These are phyloP conservation scores for Thymelicus sylvestris DNA, from an alignment of 2,888 invertebrate species.

Conservation along the genomic window DNA sequence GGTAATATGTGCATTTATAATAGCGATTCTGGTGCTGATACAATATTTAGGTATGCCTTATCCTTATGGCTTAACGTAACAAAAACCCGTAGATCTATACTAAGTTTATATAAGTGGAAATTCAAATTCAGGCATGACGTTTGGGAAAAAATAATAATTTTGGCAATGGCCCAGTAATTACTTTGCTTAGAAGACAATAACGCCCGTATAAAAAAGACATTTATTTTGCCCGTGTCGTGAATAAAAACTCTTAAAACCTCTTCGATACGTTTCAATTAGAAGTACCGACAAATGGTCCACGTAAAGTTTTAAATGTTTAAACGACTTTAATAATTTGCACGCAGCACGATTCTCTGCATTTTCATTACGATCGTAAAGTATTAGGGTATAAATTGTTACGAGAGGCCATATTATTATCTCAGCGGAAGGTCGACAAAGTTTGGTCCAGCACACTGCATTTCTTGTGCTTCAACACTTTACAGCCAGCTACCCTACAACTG, in stretches of 20 bases:
- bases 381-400: constrained; percentile 55
- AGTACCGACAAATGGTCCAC: neutral
- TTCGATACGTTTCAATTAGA: neutral
- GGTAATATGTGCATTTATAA: too few species aligned
- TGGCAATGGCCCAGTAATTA: neutral
- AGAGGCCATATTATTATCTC: constrained; percentile 62
- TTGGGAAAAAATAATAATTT: neutral
- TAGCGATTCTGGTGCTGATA: constrained; percentile 21
- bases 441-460: constrained; percentile 56
- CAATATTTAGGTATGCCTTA: neutral
- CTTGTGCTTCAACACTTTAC: constrained; percentile 54
- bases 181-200: neutral
- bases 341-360: constrained; percentile 39
- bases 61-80: constrained; percentile 14
- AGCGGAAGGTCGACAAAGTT: constrained; percentile 63
- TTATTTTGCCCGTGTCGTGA: neutral
- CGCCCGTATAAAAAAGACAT: too few species aligned
- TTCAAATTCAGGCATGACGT: neutral
- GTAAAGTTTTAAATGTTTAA: neutral
- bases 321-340: constrained; percentile 10
- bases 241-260: neutral
- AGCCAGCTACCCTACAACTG: neutral
- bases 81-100: constrained; percentile 34
- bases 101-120: constrained; percentile 39
- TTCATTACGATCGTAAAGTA: constrained; percentile 40